These are phyloP conservation scores for Pelodytes ibericus DNA, from an alignment of 2,797 vertebrate species.

Conservation along the genomic window DNA sequence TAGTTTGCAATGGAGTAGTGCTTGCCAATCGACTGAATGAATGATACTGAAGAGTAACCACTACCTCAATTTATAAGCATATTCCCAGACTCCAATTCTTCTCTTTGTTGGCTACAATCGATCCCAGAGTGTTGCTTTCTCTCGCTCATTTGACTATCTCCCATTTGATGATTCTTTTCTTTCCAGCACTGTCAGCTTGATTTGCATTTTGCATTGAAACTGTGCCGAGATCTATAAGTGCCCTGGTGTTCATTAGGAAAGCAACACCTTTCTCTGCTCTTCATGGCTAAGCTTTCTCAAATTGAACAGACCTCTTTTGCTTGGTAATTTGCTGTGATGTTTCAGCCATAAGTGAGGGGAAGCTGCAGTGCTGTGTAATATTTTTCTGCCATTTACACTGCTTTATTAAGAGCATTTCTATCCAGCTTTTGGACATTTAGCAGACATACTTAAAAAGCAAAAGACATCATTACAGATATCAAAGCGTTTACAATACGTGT, in stretches of 20 bases:
- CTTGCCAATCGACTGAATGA: conserved; percentile 18
- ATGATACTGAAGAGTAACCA: conserved; percentile 25
- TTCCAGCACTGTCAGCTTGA: neutral
- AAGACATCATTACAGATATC: conserved; percentile 6
- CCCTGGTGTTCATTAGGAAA: conserved; percentile 1
- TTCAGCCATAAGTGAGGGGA: neutral
- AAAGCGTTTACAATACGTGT: neutral
- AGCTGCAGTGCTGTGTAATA: conserved; percentile 11
- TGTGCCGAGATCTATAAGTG: conserved; percentile 7
- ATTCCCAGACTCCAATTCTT: conserved; percentile 19
- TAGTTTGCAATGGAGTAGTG: neutral
- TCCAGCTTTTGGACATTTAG: conserved; percentile 13
- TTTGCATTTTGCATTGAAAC: conserved; percentile 31
- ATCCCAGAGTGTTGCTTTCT: conserved; percentile 7
- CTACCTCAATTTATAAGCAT: conserved; percentile 24
- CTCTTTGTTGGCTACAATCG: conserved; percentile 25
- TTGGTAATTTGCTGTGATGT: conserved; percentile 32
- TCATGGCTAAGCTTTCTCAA: conserved; percentile 1
- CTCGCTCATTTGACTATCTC: conserved; percentile 11
- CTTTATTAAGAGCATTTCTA: conserved; percentile 3
- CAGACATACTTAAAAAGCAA: conserved; percentile 14
- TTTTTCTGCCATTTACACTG: conserved; percentile 6
- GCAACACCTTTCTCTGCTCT: conserved; percentile 15
- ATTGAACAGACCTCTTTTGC: conserved; percentile 21
- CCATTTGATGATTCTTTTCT: conserved; percentile 16